Conservation (phyloP, 2,888 invertebrate genomes). For the Trilocha varians region DNA sequence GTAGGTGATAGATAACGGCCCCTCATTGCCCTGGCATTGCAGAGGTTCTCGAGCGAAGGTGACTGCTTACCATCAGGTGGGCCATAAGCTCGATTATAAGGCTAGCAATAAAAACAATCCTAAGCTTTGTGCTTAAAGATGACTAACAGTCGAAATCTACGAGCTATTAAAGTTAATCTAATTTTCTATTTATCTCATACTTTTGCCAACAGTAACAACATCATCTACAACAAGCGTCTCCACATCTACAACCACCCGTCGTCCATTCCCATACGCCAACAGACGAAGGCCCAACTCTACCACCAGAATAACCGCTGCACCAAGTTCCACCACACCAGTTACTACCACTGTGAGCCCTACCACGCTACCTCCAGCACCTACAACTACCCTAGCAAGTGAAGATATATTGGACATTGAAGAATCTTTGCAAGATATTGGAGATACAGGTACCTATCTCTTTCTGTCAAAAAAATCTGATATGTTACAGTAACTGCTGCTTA, state of each 20-base stretch:
- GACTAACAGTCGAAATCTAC: too few species aligned
- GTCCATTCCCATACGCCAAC: slow-evolving; percentile 48
- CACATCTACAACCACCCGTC: slow-evolving; percentile 26
- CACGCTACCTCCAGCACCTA: slow-evolving; percentile 19
- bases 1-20: too few species aligned
- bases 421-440: slow-evolving; percentile 47
- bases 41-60: too few species aligned
- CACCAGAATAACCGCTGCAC: slow-evolving; percentile 22
- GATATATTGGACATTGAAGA: slow-evolving; percentile 41
- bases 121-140: too few species aligned
- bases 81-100: too few species aligned
- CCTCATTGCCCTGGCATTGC: too few species aligned
- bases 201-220: slow-evolving; percentile 2
- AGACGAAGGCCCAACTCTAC: slow-evolving; percentile 37
- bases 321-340: slow-evolving; percentile 17
- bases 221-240: slow-evolving; percentile 7
- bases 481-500: too few species aligned
- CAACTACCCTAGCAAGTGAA: slow-evolving; percentile 15
- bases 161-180: too few species aligned
- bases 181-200: neutral
- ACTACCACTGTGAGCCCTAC: slow-evolving; percentile 18
- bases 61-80: too few species aligned
- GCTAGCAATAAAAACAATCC: too few species aligned
- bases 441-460: slow-evolving; percentile 32
- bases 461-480: too few species aligned